A percentile compares a stretch with the other conserved stretches of the same genome.
Conservation (phyloP, 2,888 invertebrate species). For the Ypsolopha scabrella region DNA sequence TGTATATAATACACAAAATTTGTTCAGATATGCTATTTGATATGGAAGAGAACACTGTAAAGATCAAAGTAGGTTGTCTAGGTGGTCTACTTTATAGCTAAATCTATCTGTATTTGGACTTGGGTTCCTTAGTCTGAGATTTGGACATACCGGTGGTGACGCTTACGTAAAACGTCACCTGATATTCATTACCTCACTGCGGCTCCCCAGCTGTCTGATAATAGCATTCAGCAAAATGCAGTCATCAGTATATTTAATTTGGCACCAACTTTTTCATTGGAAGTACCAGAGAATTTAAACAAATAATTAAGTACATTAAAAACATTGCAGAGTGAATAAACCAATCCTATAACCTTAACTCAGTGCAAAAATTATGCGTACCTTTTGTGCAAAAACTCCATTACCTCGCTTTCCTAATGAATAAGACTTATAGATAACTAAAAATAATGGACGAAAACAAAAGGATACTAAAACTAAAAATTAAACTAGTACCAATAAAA, state of each 20-base stretch:
- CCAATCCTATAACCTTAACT: neutral
- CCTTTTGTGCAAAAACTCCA: neutral
- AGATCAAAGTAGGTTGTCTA: too few species aligned
- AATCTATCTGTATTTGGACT: too few species aligned
- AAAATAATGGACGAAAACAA: slow-evolving; percentile 1
- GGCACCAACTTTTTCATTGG: neutral
- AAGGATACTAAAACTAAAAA: neutral
- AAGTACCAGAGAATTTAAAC: neutral
- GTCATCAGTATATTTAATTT: neutral
- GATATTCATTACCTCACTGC: too few species aligned
- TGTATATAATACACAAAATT: neutral
- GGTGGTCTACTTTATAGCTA: too few species aligned
- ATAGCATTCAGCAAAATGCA: too few species aligned
- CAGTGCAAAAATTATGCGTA: neutral
- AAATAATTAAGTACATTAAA: neutral
- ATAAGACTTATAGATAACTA: neutral
- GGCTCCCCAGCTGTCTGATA: too few species aligned
- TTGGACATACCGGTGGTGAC: too few species aligned
- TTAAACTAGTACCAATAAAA: neutral
- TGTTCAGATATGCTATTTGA: slow-evolving; percentile 1
- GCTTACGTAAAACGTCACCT: too few species aligned
- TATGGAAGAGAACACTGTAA: neutral
- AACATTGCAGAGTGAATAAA: neutral
- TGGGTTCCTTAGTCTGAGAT: too few species aligned
- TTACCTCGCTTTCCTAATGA: too few species aligned